A percentile compares a stretch with the other conserved stretches of the same genome.
Conservation (phyloP, 2,888 invertebrate species). For the Anodontia alba region DNA sequence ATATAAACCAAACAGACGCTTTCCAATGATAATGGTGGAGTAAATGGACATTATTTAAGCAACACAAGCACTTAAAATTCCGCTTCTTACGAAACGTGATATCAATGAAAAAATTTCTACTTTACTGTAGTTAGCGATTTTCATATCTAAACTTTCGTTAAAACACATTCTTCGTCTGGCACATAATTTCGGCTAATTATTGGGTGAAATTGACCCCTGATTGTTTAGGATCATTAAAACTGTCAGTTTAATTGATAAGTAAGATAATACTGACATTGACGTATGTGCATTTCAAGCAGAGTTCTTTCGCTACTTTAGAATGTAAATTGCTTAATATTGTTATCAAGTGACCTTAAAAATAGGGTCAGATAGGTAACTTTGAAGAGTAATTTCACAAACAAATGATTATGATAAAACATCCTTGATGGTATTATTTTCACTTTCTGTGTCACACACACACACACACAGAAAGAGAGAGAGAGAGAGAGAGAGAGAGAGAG, state of each 20-base stretch:
- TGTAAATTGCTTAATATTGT: constrained; percentile 13
- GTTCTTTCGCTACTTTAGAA: neutral
- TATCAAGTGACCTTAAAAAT: neutral
- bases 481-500: too few species aligned
- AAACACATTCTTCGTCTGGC: constrained; percentile 16
- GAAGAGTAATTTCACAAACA: neutral
- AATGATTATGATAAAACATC: too few species aligned
- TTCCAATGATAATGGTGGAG: too few species aligned
- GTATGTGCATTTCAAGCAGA: neutral
- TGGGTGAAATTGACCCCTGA: constrained; percentile 16
- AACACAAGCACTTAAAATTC: neutral
- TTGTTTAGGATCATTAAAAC: neutral
- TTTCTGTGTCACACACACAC: too few species aligned
- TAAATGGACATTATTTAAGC: neutral
- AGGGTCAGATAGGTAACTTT: neutral
- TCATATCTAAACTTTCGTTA: neutral
- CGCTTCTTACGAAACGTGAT: neutral
- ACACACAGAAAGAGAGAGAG: too few species aligned
- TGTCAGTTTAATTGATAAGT: constrained; percentile 15
- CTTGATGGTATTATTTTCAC: too few species aligned
- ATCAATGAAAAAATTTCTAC: neutral
- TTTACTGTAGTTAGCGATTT: neutral
- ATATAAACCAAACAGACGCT: too few species aligned
- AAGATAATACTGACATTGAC: constrained; percentile 5
- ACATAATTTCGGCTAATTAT: constrained; percentile 17